Evolutionary conservation across 2,888 invertebrate genomes (phyloP).

Genomic region (Ectemnius lituratus): DNA sequence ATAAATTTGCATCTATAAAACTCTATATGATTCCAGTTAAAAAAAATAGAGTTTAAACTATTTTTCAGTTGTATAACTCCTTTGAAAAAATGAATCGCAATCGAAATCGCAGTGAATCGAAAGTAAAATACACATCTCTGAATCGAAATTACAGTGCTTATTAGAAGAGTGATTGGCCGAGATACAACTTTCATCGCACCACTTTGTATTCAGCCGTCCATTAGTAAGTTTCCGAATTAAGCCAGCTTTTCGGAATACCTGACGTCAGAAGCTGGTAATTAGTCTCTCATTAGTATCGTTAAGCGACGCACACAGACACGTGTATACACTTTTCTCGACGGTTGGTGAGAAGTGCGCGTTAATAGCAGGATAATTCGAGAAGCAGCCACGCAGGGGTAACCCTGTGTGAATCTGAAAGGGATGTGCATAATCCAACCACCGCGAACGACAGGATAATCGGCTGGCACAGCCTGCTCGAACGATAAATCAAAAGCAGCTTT

Average conservation of each 20-base stretch:
- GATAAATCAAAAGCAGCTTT: constrained; percentile 59
- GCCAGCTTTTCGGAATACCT: neutral
- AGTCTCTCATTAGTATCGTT: constrained; percentile 14
- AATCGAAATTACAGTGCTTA: no score
- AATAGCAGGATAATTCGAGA: constrained; percentile 28
- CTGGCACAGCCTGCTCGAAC: constrained; percentile 11
- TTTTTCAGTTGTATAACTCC: no score
- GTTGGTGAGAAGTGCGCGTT: constrained; percentile 2
- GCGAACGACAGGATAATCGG: constrained; percentile 25
- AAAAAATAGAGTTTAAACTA: no score
- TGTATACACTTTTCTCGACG: constrained; percentile 16
- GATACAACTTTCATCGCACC: no score
- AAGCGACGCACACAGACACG: no score
- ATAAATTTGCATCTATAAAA: no score
- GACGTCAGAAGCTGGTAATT: neutral
- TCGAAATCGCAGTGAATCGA: no score
- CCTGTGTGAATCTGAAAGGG: constrained; percentile 11
- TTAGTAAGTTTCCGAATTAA: constrained; percentile 4
- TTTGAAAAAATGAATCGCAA: no score
- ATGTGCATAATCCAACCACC: constrained; percentile 14
- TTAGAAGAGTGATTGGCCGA: no score
- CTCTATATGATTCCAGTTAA: no score
- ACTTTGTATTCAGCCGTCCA: no score
- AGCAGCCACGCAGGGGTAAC: constrained; percentile 19
- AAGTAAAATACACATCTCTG: no score